Base-by-base conservation (phyloP, 2,888 invertebrate species). In the Conistra vaccinii region DNA sequence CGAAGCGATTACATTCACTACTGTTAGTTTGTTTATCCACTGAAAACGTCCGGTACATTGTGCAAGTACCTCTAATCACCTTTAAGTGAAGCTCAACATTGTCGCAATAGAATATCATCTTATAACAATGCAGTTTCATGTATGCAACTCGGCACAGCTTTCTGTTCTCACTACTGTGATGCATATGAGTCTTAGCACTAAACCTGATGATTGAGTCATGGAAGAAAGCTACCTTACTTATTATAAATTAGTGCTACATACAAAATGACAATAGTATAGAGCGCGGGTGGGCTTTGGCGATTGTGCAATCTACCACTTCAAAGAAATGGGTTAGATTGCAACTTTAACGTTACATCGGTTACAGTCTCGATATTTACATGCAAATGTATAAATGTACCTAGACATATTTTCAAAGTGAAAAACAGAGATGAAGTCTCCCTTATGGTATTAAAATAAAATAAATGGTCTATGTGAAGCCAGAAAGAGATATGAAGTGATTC, bases 241-340 rank as follows among this genome's bases (percentile, higher is more conserved):
- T 20, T 26, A 65, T 35, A 77, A 71, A 76, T 79, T 69, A 65
- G n/a, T 63, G 63, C 61, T 73, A 76, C 51, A 62, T 75, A 78
- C 71, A 69, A 82, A 73, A 69, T 70, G 58, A 66, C 42, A 85
- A 69, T 69, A 75, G 67, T 82, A 79, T 45, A 86, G 92, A 94
- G 94, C 94, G 94, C 95, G 94, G 95, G 94, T 93, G 95, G 95
- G 95, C 95, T 93, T 93, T 89, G 89, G 90, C 89, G 87, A 82
- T 87, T 88, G 85, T 90, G 88, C 88, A 86, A 84, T 86, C 87
- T 66, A 74, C 68, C 76, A 84, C 65, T 74, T 61, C 63, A 69
- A 74, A 70, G 63, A 85, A 82, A 79, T 85, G 76, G 73, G 60
- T 60, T 58, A 63, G 65, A 80, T 79, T 75, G 73, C 80, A 69